These are phyloP conservation scores for Diuraphis noxia DNA, from an alignment of 1,140 invertebrate species.

Conservation along the genomic window DNA sequence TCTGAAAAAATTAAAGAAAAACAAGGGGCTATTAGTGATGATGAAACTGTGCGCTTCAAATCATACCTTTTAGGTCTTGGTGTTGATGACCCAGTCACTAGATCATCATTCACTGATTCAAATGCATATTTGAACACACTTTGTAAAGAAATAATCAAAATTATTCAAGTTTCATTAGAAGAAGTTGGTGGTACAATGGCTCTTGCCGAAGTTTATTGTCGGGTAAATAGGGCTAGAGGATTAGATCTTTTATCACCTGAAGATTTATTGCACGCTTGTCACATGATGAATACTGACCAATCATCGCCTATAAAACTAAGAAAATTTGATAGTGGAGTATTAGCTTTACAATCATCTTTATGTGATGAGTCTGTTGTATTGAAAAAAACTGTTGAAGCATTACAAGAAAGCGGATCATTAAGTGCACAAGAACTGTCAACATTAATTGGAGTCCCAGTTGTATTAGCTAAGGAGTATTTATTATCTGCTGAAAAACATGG, in stretches of 20 bases:
- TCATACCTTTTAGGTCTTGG: conserved; percentile 94
- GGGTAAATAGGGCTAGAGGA: conserved; percentile 88
- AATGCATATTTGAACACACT: conserved; percentile 85
- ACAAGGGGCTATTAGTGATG: conserved; percentile 94
- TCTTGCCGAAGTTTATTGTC: conserved; percentile 93
- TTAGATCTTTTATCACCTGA: conserved; percentile 90
- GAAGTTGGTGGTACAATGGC: conserved; percentile 96
- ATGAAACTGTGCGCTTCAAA: conserved; percentile 96
- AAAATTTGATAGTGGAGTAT: conserved; percentile 87
- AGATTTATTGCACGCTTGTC: conserved; percentile 90
- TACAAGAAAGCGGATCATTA: conserved; percentile 73
- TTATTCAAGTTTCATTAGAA: conserved; percentile 80
- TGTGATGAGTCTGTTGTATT: conserved; percentile 79
- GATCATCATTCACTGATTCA: conserved; percentile 83
- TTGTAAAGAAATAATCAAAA: conserved; percentile 81
- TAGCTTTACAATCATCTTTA: conserved; percentile 80
- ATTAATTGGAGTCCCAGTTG: conserved; percentile 74
- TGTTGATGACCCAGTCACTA: conserved; percentile 95
- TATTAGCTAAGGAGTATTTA: conserved; percentile 85
- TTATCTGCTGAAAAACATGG: conserved; percentile 81
- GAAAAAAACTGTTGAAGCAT: conserved; percentile 71
- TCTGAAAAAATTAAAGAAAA: conserved; percentile 92
- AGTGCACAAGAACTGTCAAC: conserved; percentile 71
- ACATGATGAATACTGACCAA: conserved; percentile 64
- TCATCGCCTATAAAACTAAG: conserved; percentile 76